A percentile compares a stretch with the other conserved stretches of the same genome.
Evolutionary conservation across 2,888 invertebrate genomes (phyloP).

Genomic region (Mythimna loreyi): DNA sequence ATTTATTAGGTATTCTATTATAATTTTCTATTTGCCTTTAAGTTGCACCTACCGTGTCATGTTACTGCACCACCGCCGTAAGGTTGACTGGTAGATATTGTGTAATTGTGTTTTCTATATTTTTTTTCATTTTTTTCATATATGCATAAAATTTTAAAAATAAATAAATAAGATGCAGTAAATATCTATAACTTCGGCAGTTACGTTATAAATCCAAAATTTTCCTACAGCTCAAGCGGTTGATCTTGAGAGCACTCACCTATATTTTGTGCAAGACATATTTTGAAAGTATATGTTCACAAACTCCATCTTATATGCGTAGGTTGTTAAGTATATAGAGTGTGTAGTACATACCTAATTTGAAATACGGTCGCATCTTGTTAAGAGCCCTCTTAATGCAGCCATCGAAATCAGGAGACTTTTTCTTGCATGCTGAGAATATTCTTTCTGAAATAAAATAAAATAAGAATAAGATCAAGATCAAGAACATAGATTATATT

Average conservation of each 20-base stretch:
- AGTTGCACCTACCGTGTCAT: too few relatives aligned
- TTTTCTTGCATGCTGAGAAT: conserved; percentile 91
- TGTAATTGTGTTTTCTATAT: too few relatives aligned
- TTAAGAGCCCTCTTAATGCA: conserved; percentile 94
- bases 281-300: conserved; percentile 25
- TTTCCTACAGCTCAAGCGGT: conserved; percentile 9
- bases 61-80: too few relatives aligned
- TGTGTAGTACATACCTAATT: conserved; percentile 89
- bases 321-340: background rate
- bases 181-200: background rate
- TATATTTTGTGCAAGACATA: conserved; percentile 10
- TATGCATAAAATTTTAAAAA: too few relatives aligned
- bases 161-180: too few relatives aligned
- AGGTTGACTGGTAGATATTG: too few relatives aligned
- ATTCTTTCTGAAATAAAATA: conserved; percentile 79
- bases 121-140: too few relatives aligned
- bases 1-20: too few relatives aligned
- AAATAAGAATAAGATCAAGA: background rate
- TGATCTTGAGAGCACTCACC: conserved; percentile 9
- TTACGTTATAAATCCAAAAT: background rate
- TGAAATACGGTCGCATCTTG: conserved; percentile 93
- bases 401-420: conserved; percentile 92
- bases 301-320: background rate
- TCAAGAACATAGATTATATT: too few relatives aligned
- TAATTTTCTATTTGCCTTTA: too few relatives aligned